These are phyloP conservation scores for Ophiothrix spiculata DNA, from an alignment of 35 echinoderm and acorn worm species.

Conservation along the genomic window DNA sequence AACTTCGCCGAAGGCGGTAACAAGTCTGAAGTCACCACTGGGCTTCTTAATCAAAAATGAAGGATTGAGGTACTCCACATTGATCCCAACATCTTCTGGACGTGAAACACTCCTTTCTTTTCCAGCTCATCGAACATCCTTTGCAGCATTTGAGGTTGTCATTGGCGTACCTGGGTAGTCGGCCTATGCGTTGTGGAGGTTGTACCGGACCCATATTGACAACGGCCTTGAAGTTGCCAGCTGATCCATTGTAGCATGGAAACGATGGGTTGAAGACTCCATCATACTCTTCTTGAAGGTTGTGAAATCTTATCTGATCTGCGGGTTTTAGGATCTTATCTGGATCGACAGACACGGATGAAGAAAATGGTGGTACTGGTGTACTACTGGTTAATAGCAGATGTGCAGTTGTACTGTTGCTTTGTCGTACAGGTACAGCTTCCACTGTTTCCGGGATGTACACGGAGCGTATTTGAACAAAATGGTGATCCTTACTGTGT, in stretches of 20 bases:
- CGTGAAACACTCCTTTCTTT: slow-evolving; percentile 32
- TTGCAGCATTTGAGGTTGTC: slow-evolving; percentile 28
- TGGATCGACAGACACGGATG: slow-evolving; percentile 24
- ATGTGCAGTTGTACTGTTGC: neutral
- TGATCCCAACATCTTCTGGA: slow-evolving; percentile 39
- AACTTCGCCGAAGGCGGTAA: slow-evolving; percentile 53
- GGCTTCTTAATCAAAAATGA: slow-evolving; percentile 47
- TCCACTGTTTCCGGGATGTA: neutral
- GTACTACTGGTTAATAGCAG: neutral
- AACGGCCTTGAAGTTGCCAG: slow-evolving; percentile 54
- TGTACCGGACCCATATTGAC: slow-evolving; percentile 69
- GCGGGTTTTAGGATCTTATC: neutral
- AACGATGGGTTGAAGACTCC: slow-evolving; percentile 33
- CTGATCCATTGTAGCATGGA: slow-evolving; percentile 44
- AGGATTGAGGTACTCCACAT: slow-evolving; percentile 46
- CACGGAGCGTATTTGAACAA: slow-evolving; percentile 16
- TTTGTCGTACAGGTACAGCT: neutral
- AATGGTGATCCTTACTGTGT: slow-evolving; percentile 45
- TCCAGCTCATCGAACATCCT: slow-evolving; percentile 47
- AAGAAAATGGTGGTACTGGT: neutral
- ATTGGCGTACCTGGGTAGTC: slow-evolving; percentile 7
- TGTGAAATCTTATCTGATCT: neutral
- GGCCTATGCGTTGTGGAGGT: slow-evolving; percentile 37
- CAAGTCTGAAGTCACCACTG: slow-evolving; percentile 43
- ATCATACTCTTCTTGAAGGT: slow-evolving; percentile 27